Evolutionary conservation across 2,888 invertebrate genomes (phyloP), one percentile per base, ranked within the genome.

Genomic region (Drosophila atripex): DNA sequence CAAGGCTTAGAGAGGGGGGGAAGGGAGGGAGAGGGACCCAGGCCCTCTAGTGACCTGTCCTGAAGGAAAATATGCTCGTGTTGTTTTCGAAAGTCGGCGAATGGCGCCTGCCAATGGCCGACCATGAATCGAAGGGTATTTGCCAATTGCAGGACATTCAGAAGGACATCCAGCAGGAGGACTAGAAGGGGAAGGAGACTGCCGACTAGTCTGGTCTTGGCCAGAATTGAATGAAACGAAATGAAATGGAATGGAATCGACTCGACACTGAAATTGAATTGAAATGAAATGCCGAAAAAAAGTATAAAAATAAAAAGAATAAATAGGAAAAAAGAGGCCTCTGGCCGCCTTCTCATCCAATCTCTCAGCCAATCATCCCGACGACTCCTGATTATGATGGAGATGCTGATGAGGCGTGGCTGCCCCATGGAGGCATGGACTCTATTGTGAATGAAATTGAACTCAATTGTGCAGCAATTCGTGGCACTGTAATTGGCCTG

Each of bases 41-140:
- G 18, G 18, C 18, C 18, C 18, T 46, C 9, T 32, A 47, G 51
- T 68, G 71, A 70, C 71, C 71, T 59, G 63, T 75, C 75, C 75
- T 49, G 32, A 60, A 38, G 30, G 39, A 72, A 78, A 77, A 78
- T 78, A 77, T 69, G 72, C 59, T 70, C 65, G 73, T 71, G 75
- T 80, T 76, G 73, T 85, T 78, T 75, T 75, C 69, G 69, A 82
- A 65, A 61, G 50, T 30, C 46, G 43, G 57, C 66, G 59, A 61
- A 1, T 72, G 82, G 82, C 82, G 87, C 85, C 85, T 75, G 76
- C 78, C 78, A 87, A 87, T 80, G 76, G 82, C 65, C 76, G 65
- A 78, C 71, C 73, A 82, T 85, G 85, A 87, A 85, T 86, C 76
- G 61, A 63, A 61, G 39, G 39, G 11, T 41, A 18, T 41, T 18